A percentile compares a stretch with the other conserved stretches of the same genome.
Conservation (phyloP, 2,888 invertebrate genomes). For the Sphaerophoria taeniata region DNA sequence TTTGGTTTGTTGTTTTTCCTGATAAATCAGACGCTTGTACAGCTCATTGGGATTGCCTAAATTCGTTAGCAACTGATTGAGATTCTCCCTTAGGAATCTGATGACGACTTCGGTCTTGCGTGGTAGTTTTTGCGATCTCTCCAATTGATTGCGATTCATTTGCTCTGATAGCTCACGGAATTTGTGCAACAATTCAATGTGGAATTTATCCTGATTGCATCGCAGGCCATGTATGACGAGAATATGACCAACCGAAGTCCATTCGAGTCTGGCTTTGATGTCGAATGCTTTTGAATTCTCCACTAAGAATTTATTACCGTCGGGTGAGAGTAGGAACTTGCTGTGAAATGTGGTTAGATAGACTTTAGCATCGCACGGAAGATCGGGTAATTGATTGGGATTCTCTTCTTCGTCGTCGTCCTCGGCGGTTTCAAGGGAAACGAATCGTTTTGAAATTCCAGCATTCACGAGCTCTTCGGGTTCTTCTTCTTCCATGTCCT, state of each 20-base stretch:
- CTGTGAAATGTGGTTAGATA: conserved; percentile 84
- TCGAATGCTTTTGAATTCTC: conserved; percentile 80
- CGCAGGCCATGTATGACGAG: conserved; percentile 84
- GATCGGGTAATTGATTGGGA: conserved; percentile 69
- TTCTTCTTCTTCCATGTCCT: conserved; percentile 34
- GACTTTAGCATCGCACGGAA: conserved; percentile 83
- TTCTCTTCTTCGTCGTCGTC: conserved; percentile 39
- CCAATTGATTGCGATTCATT: conserved; percentile 76
- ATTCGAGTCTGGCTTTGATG: conserved; percentile 79
- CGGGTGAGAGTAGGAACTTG: conserved; percentile 83
- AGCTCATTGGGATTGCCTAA: conserved; percentile 84
- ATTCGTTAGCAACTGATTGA: conserved; percentile 77
- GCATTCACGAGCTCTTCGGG: conserved; percentile 14
- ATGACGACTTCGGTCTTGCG: conserved; percentile 79
- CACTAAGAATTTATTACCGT: conserved; percentile 83
- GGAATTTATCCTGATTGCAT: conserved; percentile 84
- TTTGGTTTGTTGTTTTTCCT: conserved; percentile 83
- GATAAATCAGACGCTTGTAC: conserved; percentile 82
- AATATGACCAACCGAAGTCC: conserved; percentile 82
- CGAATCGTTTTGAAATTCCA: conserved; percentile 78
- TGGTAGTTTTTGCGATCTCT: conserved; percentile 79
- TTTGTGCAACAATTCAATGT: conserved; percentile 83
- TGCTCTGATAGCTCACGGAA: conserved; percentile 77
- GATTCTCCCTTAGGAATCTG: conserved; percentile 79
- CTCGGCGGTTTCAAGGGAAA: conserved; percentile 70